Conservation (phyloP, 2,797 vertebrate genomes). For the Pelodytes ibericus region DNA sequence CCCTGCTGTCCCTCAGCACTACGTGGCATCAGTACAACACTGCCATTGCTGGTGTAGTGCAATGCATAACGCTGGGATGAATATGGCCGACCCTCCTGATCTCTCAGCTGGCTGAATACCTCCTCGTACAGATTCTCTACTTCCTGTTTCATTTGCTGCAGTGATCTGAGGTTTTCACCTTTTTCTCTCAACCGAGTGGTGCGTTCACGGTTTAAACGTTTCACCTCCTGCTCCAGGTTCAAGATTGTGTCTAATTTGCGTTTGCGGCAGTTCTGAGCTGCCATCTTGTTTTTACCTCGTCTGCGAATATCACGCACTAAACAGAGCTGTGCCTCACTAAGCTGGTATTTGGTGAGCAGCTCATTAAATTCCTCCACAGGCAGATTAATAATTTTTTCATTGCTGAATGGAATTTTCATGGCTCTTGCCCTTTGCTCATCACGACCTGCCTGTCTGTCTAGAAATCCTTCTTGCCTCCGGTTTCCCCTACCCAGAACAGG, state of each 20-base stretch:
- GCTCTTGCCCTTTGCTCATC: constrained; percentile 92
- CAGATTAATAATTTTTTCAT: constrained; percentile 97
- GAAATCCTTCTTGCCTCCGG: constrained; percentile 80
- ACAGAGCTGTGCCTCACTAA: constrained; percentile 92
- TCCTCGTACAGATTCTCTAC: constrained; percentile 95
- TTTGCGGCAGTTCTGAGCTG: constrained; percentile 97
- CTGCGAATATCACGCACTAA: constrained; percentile 95
- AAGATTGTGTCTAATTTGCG: constrained; percentile 97
- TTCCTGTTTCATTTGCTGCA: constrained; percentile 98
- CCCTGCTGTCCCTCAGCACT: constrained; percentile 79
- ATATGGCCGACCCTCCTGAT: constrained; percentile 94
- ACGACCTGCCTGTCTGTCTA: constrained; percentile 92
- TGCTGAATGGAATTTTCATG: constrained; percentile 98
- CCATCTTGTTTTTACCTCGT: constrained; percentile 98
- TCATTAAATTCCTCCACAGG: constrained; percentile 98
- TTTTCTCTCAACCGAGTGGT: constrained; percentile 93
- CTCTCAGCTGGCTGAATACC: constrained; percentile 90
- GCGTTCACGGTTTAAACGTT: constrained; percentile 90
- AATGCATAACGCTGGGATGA: constrained; percentile 89
- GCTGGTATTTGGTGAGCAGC: constrained; percentile 93
- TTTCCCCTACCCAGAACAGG: constrained; percentile 75
- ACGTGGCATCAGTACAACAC: constrained; percentile 88
- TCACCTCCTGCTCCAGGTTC: constrained; percentile 94
- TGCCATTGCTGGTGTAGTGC: constrained; percentile 90
- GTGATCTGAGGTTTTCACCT: constrained; percentile 90